A percentile compares a stretch with the other conserved stretches of the same genome.
Evolutionary conservation across 2,888 invertebrate species (phyloP).

Genomic region (Rhorus exstirpatorius): DNA sequence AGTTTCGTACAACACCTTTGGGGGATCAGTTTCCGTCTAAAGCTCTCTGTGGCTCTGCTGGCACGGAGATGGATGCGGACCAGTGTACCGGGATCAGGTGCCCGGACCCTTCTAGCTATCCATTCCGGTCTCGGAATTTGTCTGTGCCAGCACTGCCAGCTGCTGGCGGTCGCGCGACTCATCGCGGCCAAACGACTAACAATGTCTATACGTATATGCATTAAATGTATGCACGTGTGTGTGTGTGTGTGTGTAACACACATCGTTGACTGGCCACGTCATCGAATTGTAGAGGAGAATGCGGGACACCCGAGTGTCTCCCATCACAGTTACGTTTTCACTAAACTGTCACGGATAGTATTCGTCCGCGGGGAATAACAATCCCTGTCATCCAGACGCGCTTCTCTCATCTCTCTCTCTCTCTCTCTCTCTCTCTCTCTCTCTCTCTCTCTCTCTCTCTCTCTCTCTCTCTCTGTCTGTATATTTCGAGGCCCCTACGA

Average conservation of each 20-base stretch:
- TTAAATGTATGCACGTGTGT: neutral
- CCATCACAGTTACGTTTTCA: slow-evolving; percentile 67
- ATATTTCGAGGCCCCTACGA: slow-evolving; percentile 18
- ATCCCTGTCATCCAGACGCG: slow-evolving; percentile 50
- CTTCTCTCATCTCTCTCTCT: slow-evolving; percentile 35
- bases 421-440: neutral
- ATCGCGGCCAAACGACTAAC: slow-evolving; percentile 49
- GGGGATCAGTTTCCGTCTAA: slow-evolving; percentile 50
- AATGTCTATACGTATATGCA: slow-evolving; percentile 2
- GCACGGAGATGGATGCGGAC: slow-evolving; percentile 57
- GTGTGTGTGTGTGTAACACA: slow-evolving; percentile 20
- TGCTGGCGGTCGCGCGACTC: slow-evolving; percentile 68
- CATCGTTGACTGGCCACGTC: slow-evolving; percentile 68
- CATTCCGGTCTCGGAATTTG: slow-evolving; percentile 71
- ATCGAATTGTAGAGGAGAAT: slow-evolving; percentile 67
- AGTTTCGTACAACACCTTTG: slow-evolving; percentile 56
- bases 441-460: slow-evolving; percentile 31
- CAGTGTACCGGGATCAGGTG: slow-evolving; percentile 70
- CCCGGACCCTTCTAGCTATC: slow-evolving; percentile 61
- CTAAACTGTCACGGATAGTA: slow-evolving; percentile 67
- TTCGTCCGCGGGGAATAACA: slow-evolving; percentile 65
- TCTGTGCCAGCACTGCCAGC: slow-evolving; percentile 72
- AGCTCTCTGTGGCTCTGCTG: slow-evolving; percentile 4
- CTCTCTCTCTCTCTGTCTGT: slow-evolving; percentile 3
- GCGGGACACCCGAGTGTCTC: slow-evolving; percentile 62